phyloP scores from a whole-genome alignment of 2,797 vertebrate species.

The Mico argentatus region DNA sequence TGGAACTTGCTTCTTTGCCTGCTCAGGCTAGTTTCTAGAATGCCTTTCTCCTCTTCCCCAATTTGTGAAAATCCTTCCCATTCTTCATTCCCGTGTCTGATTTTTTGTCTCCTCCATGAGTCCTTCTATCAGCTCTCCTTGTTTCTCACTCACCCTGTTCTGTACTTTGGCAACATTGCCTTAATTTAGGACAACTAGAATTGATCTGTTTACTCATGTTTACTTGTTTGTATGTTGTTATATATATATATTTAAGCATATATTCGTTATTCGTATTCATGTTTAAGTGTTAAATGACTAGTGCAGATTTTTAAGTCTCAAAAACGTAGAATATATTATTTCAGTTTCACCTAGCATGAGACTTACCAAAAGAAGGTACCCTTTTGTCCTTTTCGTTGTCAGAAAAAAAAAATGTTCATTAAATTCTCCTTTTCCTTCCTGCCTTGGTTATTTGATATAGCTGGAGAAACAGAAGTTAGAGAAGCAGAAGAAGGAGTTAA shows the following conservation, averaged over 20 bases:
- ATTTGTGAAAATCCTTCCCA: not conserved
- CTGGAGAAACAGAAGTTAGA: slow-evolving; percentile 86
- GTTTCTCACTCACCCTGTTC: not conserved
- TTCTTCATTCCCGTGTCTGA: not conserved
- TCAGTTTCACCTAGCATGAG: not conserved
- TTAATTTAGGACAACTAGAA: not conserved
- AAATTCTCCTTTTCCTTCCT: not conserved
- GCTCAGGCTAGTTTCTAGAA: not conserved
- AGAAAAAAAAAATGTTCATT: slow-evolving; percentile 37
- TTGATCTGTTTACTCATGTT: not conserved
- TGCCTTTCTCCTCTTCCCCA: not conserved
- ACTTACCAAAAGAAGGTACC: not conserved
- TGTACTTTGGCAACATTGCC: not conserved
- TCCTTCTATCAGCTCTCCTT: no score
- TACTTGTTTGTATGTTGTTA: not conserved
- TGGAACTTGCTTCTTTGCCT: not conserved
- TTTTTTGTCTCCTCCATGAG: not conserved
- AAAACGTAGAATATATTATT: not conserved
- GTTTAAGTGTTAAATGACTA: not conserved
- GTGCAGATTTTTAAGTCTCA: not conserved
- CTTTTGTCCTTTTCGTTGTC: not conserved
- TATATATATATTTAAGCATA: not conserved
- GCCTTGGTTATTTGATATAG: slow-evolving; percentile 80
- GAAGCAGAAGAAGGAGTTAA: slow-evolving; percentile 87
- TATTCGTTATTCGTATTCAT: not conserved